A percentile compares a stretch with the other conserved stretches of the same genome.
Evolutionary conservation across 2,888 invertebrate genomes (phyloP).

Genomic region (Idaea straminata): DNA sequence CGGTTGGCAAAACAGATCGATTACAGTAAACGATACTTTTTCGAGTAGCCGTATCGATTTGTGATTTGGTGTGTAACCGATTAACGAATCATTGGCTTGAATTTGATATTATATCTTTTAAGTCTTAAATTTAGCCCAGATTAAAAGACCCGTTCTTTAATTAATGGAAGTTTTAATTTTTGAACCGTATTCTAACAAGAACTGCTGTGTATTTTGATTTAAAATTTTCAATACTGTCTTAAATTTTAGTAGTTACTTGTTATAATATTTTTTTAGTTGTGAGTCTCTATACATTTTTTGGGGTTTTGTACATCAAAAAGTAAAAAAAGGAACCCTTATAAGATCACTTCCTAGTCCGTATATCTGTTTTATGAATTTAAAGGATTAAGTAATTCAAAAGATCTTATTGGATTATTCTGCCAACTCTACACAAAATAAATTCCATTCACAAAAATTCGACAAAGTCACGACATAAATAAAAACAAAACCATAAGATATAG

Average conservation of each 20-base stretch:
- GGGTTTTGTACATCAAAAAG: too few species aligned
- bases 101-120: neutral
- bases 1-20: constrained; percentile 69
- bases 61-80: neutral
- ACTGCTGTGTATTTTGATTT: too few species aligned
- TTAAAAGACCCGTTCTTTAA: too few species aligned
- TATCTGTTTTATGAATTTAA: too few species aligned
- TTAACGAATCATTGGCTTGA: neutral
- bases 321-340: too few species aligned
- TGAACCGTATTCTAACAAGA: too few species aligned
- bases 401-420: constrained; percentile 24
- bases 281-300: too few species aligned
- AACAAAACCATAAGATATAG: constrained; percentile 38
- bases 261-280: too few species aligned
- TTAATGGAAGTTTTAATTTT: too few species aligned
- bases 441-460: constrained; percentile 48
- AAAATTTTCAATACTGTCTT: too few species aligned
- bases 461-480: constrained; percentile 31
- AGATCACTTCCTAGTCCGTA: too few species aligned
- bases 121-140: neutral
- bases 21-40: constrained; percentile 56
- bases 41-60: constrained; percentile 7
- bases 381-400: neutral
- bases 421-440: constrained; percentile 45
- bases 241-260: too few species aligned